Evolutionary conservation across 2,797 vertebrate genomes (phyloP).

Genomic region (Gypaetus barbatus): DNA sequence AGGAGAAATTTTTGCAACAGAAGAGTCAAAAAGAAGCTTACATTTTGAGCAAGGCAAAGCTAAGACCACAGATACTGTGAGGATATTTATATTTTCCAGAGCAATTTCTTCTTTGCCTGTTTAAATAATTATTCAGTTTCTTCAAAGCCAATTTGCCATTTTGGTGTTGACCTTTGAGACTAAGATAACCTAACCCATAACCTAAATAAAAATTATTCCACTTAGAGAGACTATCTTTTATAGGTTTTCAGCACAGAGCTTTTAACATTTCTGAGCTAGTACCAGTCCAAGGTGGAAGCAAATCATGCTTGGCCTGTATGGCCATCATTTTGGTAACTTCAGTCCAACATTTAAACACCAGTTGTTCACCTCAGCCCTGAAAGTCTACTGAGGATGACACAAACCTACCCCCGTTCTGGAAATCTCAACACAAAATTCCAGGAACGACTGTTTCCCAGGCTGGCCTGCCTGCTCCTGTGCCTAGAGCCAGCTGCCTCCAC

Average conservation of each 20-base stretch:
- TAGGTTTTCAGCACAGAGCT: not conserved
- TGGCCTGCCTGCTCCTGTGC: not conserved
- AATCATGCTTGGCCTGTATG: not conserved
- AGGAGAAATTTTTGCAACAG: not conserved
- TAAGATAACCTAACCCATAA: not conserved
- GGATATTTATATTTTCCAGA: not conserved
- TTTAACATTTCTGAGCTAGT: not conserved
- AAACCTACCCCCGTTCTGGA: not conserved
- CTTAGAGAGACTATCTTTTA: not conserved
- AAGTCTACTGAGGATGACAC: not conserved
- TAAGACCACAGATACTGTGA: not conserved
- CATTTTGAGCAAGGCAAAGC: not conserved
- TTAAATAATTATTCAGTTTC: not conserved
- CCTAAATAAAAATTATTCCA: not conserved
- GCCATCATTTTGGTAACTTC: not conserved
- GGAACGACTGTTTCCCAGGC: not conserved
- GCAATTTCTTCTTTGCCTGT: not conserved
- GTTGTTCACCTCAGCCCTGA: not conserved
- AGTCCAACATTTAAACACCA: not conserved
- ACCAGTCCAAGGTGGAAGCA: not conserved
- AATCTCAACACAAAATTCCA: not conserved
- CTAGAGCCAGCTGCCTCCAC: not conserved
- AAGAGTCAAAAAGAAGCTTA: not conserved
- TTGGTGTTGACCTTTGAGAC: not conserved
- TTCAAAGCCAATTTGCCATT: not conserved